phyloP scores from a whole-genome alignment of 2,888 invertebrate species.

The Hypena proboscidalis region DNA sequence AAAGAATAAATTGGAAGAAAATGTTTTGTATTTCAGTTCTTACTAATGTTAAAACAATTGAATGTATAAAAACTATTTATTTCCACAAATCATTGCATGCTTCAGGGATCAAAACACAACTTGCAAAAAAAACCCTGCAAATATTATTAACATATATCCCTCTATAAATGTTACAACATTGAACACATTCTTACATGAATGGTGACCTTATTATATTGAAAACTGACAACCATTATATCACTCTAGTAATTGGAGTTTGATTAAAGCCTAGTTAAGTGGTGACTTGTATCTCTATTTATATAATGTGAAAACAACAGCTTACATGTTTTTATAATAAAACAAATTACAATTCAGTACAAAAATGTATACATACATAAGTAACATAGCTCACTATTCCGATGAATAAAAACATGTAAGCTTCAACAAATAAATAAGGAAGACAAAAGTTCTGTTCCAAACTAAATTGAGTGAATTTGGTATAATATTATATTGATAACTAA shows the following conservation, averaged over 20 bases:
- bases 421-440: slow-evolving; percentile 37
- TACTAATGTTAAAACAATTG: slow-evolving; percentile 74
- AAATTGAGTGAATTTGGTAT: slow-evolving; percentile 32
- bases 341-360: slow-evolving; percentile 31
- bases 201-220: slow-evolving; percentile 26
- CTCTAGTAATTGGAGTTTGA: slow-evolving; percentile 25
- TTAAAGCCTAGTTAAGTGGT: slow-evolving; percentile 23
- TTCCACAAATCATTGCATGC: slow-evolving; percentile 67
- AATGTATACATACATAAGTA: slow-evolving; percentile 31
- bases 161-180: slow-evolving; percentile 42
- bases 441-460: slow-evolving; percentile 29
- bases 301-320: slow-evolving; percentile 26
- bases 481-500: slow-evolving; percentile 37
- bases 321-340: slow-evolving; percentile 39
- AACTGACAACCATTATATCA: slow-evolving; percentile 34
- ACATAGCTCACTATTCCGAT: slow-evolving; percentile 26
- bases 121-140: slow-evolving; percentile 64
- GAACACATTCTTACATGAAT: slow-evolving; percentile 36
- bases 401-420: slow-evolving; percentile 46
- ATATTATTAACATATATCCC: slow-evolving; percentile 39
- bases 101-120: slow-evolving; percentile 63
- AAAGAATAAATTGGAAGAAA: slow-evolving; percentile 58
- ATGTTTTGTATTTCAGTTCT: slow-evolving; percentile 73
- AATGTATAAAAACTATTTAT: slow-evolving; percentile 70
- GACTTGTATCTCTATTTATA: slow-evolving; percentile 26